Percentiles rank a stretch among this genome's conserved stretches.
Conservation (phyloP, 2,113 vertebrate species). For the Callithrix jacchus region DNA sequence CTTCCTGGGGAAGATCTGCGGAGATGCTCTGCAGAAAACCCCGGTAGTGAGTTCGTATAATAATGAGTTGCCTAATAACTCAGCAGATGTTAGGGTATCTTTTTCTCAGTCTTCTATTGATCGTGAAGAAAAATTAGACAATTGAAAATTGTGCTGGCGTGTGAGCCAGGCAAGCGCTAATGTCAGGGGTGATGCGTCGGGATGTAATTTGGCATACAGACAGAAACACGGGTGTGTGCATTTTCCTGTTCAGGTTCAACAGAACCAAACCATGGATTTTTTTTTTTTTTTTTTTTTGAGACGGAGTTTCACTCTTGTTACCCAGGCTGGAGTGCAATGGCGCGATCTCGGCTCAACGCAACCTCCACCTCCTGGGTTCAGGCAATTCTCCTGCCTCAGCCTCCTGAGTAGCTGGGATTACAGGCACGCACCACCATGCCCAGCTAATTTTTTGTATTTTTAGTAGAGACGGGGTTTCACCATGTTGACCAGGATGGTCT, state of each 20-base stretch:
- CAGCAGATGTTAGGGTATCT: constrained; percentile 78
- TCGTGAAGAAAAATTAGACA: constrained; percentile 72
- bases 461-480: no score
- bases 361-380: no score
- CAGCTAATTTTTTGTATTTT: no score
- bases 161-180: constrained; percentile 20
- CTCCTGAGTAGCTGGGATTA: no score
- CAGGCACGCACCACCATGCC: no score
- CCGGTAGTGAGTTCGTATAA: constrained; percentile 72
- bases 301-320: no score
- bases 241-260: constrained; percentile 8
- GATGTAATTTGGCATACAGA: constrained; percentile 48
- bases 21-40: constrained; percentile 45
- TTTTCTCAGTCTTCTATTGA: constrained; percentile 71
- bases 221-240: background rate
- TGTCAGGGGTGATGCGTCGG: constrained; percentile 25
- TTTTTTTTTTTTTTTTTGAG: no score
- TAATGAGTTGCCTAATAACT: constrained; percentile 80
- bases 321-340: no score
- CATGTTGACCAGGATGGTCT: no score
- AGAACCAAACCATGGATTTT: background rate
- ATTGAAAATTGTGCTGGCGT: constrained; percentile 69
- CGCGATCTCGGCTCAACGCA: no score
- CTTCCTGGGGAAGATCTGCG: background rate
- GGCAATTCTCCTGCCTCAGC: no score